Conservation (phyloP, 64 coral and sea anemone genomes). For the Montipora capricornis region DNA sequence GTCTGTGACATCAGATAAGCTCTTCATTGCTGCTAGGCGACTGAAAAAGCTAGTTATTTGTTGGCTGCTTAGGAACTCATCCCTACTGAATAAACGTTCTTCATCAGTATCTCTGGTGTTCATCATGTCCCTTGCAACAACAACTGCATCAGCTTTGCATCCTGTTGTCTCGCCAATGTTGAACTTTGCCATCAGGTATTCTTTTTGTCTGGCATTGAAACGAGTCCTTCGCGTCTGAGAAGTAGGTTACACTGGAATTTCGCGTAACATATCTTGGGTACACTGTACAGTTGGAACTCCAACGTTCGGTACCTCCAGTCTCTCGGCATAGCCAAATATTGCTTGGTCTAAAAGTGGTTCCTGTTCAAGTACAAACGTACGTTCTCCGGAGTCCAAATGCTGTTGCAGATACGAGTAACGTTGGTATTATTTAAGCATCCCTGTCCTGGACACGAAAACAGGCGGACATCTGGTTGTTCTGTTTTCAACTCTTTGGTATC, state of each 20-base stretch:
- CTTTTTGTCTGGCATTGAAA: slow-evolving; percentile 40
- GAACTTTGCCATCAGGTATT: slow-evolving; percentile 33
- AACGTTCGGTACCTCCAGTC: slow-evolving; percentile 30
- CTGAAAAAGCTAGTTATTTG: slow-evolving; percentile 58
- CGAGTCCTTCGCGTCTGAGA: background rate
- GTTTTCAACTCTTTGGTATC: background rate
- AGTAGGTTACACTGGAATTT: background rate
- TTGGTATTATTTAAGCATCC: background rate
- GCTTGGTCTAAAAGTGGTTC: slow-evolving; percentile 47
- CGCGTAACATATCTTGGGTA: background rate
- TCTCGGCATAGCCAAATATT: slow-evolving; percentile 36
- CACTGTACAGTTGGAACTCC: background rate
- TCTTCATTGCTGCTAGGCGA: slow-evolving; percentile 31
- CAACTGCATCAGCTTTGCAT: slow-evolving; percentile 33
- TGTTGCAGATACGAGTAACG: slow-evolving; percentile 28
- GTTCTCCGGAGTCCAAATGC: slow-evolving; percentile 42
- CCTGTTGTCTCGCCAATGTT: slow-evolving; percentile 38
- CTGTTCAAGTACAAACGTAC: slow-evolving; percentile 19
- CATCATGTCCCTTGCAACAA: slow-evolving; percentile 41
- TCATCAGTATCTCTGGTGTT: slow-evolving; percentile 30
- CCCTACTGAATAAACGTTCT: slow-evolving; percentile 30
- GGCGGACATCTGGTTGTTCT: background rate
- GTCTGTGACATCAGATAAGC: background rate
- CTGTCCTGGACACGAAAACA: background rate
- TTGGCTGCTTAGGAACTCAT: slow-evolving; percentile 52